These are phyloP conservation scores for Notospermus geniculatus DNA, from an alignment of 1,140 invertebrate species.

Conservation along the genomic window DNA sequence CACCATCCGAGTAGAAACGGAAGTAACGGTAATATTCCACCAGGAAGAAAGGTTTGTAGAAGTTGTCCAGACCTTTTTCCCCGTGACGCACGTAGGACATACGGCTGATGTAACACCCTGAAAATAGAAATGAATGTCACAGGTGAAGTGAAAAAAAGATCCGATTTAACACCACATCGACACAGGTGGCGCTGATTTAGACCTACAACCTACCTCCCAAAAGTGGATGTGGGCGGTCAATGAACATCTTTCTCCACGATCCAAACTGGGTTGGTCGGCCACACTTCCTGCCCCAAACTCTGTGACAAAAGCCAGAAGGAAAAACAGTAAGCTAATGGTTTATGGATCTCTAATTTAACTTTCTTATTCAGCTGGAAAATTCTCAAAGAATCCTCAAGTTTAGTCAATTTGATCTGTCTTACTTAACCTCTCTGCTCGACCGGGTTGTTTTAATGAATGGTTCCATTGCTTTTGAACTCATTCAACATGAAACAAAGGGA, in stretches of 20 bases:
- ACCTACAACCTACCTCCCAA: conserved; percentile 70
- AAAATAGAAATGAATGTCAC: conserved; percentile 13
- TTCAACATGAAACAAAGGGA: too few relatives aligned
- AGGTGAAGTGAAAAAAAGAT: not conserved
- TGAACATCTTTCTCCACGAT: conserved; percentile 80
- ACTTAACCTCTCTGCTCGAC: too few relatives aligned
- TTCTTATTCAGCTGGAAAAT: too few relatives aligned
- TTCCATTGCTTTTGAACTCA: too few relatives aligned
- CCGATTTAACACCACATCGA: too few relatives aligned
- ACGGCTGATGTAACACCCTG: conserved; percentile 81
- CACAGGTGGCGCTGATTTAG: not conserved
- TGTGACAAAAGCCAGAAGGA: conserved; percentile 57
- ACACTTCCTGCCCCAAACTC: conserved; percentile 80
- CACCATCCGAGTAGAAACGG: conserved; percentile 58
- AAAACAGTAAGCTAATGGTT: too few relatives aligned
- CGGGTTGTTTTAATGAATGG: too few relatives aligned
- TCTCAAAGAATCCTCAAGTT: too few relatives aligned
- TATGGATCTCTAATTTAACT: too few relatives aligned
- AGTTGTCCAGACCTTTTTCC: conserved; percentile 87
- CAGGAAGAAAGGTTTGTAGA: conserved; percentile 85
- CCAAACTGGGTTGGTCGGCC: conserved; percentile 57
- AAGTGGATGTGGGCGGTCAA: conserved; percentile 73
- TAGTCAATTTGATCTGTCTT: too few relatives aligned
- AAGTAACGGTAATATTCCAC: conserved; percentile 91
- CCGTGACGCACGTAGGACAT: conserved; percentile 85